Conservation (phyloP, 2,888 invertebrate species). For the Esperia sulphurella region DNA sequence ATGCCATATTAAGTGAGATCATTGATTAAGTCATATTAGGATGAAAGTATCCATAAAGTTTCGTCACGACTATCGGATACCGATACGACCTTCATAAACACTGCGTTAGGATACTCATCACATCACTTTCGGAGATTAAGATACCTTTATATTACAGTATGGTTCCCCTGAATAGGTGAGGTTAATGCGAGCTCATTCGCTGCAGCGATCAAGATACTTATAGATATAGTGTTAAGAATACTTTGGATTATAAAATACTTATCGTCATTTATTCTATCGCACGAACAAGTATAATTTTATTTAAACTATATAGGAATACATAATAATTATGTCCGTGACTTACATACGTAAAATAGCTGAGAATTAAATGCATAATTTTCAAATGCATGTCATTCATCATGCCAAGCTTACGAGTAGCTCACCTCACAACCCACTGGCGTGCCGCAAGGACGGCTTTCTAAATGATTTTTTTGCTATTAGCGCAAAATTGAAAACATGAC, state of each 20-base stretch:
- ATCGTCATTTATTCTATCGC: no score
- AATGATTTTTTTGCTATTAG: conserved; percentile 48
- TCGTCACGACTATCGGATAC: conserved; percentile 6
- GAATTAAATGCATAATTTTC: conserved; percentile 26
- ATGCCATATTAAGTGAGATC: not conserved
- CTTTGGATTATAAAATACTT: no score
- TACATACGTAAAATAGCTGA: not conserved
- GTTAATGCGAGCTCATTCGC: not conserved
- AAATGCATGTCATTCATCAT: conserved; percentile 21
- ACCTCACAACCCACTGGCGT: conserved; percentile 32
- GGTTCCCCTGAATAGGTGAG: not conserved
- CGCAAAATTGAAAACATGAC: conserved; percentile 60
- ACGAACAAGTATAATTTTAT: no score
- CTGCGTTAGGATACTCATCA: conserved; percentile 4
- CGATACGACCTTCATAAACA: conserved; percentile 8
- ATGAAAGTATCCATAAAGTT: conserved; percentile 13
- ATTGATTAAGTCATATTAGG: not conserved
- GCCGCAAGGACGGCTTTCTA: conserved; percentile 46
- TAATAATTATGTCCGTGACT: not conserved
- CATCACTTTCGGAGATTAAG: not conserved
- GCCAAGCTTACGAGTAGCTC: conserved; percentile 19
- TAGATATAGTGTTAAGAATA: not conserved
- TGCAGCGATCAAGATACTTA: no score
- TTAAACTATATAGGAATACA: no score
- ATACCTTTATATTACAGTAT: not conserved